These are phyloP conservation scores for Porites lobata DNA, from an alignment of 92 coral and sea anemone species.

Conservation along the genomic window DNA sequence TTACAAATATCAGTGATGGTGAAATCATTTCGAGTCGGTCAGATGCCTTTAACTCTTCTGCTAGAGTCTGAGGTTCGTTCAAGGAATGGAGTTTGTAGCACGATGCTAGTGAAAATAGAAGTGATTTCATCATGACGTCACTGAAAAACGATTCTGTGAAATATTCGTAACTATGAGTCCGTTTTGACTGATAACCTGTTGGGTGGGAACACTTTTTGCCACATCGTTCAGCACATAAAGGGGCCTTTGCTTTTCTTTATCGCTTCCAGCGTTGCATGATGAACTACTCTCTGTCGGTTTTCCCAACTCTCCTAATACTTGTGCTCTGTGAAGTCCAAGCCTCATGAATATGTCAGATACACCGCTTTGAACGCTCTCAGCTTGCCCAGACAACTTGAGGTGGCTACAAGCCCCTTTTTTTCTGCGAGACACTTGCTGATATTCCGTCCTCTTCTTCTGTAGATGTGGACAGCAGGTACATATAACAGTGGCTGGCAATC, in stretches of 20 bases:
- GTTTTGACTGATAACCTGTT: constrained; percentile 23
- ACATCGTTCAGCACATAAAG: constrained; percentile 25
- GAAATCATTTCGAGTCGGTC: constrained; percentile 62
- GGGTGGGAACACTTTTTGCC: constrained; percentile 25
- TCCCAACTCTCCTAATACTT: constrained; percentile 39
- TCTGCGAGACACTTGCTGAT: background rate
- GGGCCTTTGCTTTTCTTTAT: constrained; percentile 21
- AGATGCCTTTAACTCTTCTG: constrained; percentile 36
- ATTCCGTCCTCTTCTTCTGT: constrained; percentile 5
- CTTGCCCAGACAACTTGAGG: background rate
- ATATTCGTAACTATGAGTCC: constrained; percentile 40
- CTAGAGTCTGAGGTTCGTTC: constrained; percentile 35
- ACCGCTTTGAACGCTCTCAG: background rate
- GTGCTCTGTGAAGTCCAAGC: constrained; percentile 15
- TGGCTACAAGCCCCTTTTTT: background rate
- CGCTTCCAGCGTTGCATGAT: background rate
- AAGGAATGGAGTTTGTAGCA: constrained; percentile 52
- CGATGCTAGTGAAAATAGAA: constrained; percentile 39
- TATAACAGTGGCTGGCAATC: constrained; percentile 55
- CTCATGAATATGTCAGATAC: constrained; percentile 33
- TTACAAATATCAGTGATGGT: constrained; percentile 53
- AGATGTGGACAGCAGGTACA: constrained; percentile 63
- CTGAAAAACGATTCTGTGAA: constrained; percentile 58
- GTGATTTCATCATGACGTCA: constrained; percentile 38
- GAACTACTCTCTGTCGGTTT: constrained; percentile 27